Base-by-base conservation (phyloP, 2,888 invertebrate species). In the Ichneumoninae sp. region DNA sequence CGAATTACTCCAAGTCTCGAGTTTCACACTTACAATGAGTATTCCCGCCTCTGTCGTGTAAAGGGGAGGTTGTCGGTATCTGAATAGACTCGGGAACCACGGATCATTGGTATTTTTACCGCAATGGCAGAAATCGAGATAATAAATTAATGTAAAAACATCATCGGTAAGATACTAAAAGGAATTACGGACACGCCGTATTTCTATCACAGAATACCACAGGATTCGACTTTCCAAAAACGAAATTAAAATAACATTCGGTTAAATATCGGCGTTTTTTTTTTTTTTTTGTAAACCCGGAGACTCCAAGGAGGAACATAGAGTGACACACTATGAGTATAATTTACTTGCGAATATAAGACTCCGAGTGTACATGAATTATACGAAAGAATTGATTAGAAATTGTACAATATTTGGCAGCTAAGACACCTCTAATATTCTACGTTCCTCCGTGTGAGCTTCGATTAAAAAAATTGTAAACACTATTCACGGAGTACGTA, bases 181-280 rank as follows among this genome's bases (percentile, higher is more conserved):
- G 85, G 86, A 88, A 87, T 85, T 86, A 85, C 83, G 84, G 82
- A 87, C 82, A 87, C 77, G 83, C 86, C 85, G 87, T 86, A 86
- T 70, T 85, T 87, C 83, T 88, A 91, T 91, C 87, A 88, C 85
- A 89, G 89, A 91, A 91, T 89, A 90, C 88, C 86, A 88, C 87
- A 88, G 85, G 81, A 86, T 83, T 84, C 57, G 77, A 78, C 63
- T 74, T 80, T 73, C 22, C 73, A 65, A 68, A 40, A 30, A 63
- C 4, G 16, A 44, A 47, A 30, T 40, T 40, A 66, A 52, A 65
- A 22, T 13, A 54, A 57, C 65, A 26, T 52, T 50, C 66, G 76
- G 52, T 16, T 36, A 44, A 40, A 7, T 50, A 44, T 63, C 44
- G 13, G 69, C 13, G 10, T 30, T 13, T 8, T 50, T 33, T 5